phyloP scores from a whole-genome alignment of 1,140 invertebrate species.

The Calliphora vicina region DNA sequence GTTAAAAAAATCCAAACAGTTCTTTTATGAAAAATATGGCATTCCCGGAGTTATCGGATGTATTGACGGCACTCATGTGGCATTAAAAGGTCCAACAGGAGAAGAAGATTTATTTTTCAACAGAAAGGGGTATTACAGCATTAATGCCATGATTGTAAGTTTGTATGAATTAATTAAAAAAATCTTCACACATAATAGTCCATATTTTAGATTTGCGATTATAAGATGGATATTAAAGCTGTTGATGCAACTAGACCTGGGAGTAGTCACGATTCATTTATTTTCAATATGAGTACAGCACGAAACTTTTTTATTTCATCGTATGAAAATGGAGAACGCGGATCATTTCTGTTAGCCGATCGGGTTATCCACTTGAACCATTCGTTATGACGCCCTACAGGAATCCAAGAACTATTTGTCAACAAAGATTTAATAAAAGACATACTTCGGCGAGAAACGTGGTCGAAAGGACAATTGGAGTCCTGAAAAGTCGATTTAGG shows the following conservation, averaged over 20 bases:
- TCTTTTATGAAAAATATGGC: slow-evolving; percentile 19
- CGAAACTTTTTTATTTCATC: background rate
- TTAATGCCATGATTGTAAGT: slow-evolving; percentile 36
- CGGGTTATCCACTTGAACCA: background rate
- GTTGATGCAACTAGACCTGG: slow-evolving; percentile 25
- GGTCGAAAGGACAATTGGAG: background rate
- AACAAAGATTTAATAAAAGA: background rate
- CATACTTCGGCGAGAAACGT: background rate
- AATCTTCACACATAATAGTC: background rate
- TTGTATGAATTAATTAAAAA: background rate
- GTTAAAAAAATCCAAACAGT: background rate
- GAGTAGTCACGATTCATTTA: slow-evolving; percentile 18
- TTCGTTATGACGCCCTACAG: background rate
- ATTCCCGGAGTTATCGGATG: slow-evolving; percentile 5
- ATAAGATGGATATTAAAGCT: slow-evolving; percentile 17
- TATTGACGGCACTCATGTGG: slow-evolving; percentile 14
- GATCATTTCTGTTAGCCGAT: background rate
- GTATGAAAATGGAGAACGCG: background rate
- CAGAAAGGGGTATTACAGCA: too few species aligned
- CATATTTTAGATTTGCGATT: slow-evolving; percentile 19
- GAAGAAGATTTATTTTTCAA: slow-evolving; percentile 19
- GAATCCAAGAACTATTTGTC: background rate
- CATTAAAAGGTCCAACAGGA: background rate
- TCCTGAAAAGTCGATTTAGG: background rate
- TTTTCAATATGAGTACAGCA: slow-evolving; percentile 15